These are phyloP conservation scores for Oncorhynchus keta DNA, from an alignment of 2,113 vertebrate species.

Conservation along the genomic window DNA sequence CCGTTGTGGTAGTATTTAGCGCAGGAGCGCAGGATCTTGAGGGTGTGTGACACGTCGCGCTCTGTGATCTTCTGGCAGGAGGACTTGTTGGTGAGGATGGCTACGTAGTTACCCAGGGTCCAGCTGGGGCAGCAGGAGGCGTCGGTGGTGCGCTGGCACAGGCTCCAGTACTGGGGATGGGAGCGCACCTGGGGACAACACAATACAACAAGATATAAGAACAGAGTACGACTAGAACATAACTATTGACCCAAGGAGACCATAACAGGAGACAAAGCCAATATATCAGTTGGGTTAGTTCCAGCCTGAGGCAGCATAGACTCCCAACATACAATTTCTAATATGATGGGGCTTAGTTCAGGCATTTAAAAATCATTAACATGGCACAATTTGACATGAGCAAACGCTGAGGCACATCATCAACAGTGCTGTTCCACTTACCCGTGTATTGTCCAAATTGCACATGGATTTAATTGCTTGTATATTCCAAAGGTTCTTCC, in stretches of 20 bases:
- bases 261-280: too few relatives aligned
- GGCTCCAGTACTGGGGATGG: conserved; percentile 86
- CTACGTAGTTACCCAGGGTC: conserved; percentile 95
- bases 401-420: too few relatives aligned
- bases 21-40: conserved; percentile 91
- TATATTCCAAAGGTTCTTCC: conserved; percentile 90
- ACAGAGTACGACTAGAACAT: not conserved
- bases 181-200: conserved; percentile 82
- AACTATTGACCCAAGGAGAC: too few relatives aligned
- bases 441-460: conserved; percentile 89
- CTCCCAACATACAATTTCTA: too few relatives aligned
- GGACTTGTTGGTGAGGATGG: conserved; percentile 89
- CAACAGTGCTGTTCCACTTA: conserved; percentile 60
- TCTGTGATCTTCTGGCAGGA: conserved; percentile 94
- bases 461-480: conserved; percentile 98
- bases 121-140: conserved; percentile 96
- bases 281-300: too few relatives aligned
- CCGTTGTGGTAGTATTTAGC: conserved; percentile 95
- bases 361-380: too few relatives aligned
- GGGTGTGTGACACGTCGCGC: conserved; percentile 86
- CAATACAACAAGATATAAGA: not conserved
- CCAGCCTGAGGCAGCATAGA: not conserved
- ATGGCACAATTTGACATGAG: too few relatives aligned
- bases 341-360: too few relatives aligned
- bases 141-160: conserved; percentile 92